Evolutionary conservation across 2,797 vertebrate genomes (phyloP), one percentile per base, ranked within the genome.

Genomic region (Lophotriccus pileatus): DNA sequence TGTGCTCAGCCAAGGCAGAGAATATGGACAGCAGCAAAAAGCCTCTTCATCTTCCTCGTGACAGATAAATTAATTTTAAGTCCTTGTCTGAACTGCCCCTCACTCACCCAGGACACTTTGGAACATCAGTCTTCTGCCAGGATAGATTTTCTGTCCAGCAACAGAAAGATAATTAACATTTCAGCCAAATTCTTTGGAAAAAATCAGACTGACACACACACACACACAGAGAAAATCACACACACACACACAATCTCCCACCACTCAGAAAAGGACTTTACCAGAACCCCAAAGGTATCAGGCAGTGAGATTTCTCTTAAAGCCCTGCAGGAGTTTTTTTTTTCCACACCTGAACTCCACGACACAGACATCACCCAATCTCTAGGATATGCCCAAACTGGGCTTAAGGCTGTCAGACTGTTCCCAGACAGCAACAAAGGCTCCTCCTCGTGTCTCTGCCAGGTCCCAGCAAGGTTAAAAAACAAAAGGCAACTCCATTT

Each of bases 381-480:
- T 69, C 50, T 16, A 90, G 63, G 86, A 67, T 39, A 67, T 39
- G 94, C 96, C 97, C 97, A 70, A 78, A 62, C 37, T 44, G 90
- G 94, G 95, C 84, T 97, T 97, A 96, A 97, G 96, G 97, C 96
- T 94, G 90, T 88, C 96, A 92, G 90, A 95, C 92, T 93, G 84
- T 56, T 91, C 89, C 91, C 85, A 77, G 49, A 78, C 41, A 97
- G 93, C 93, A 95, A 84, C 70, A 78, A 86, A 79, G 89, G 94
- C 84, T 95, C 90, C 76, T 96, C 90, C 81, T 95, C 91, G 4
- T 4, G 5, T 69, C 79, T 74, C 95, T 96, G 92, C 66, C 89
- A 85, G 72, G 39, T 75, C 76, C 49, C 89, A 88, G 58, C 62
- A 72, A 87, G 37, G 43, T 52, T 46, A 3, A 59, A 67, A 85